These are phyloP conservation scores for Microtus ochrogaster DNA, from an alignment of 2,113 vertebrate genomes.

Conservation along the genomic window DNA sequence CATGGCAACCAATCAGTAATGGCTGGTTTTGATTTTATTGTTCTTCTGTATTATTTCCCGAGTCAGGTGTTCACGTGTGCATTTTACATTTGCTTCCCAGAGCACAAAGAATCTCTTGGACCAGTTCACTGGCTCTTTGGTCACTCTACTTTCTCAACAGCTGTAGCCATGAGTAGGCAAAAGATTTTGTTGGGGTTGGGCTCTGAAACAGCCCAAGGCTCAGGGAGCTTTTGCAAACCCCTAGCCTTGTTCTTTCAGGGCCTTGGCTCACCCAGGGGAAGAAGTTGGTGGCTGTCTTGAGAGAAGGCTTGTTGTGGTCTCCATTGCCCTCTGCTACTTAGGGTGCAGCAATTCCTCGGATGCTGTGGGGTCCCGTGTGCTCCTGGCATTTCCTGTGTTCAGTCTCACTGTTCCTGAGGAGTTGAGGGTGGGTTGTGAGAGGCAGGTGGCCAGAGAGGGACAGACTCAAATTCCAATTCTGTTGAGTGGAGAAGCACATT, in stretches of 20 bases:
- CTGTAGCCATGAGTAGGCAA: not conserved
- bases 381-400: not conserved
- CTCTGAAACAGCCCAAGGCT: not conserved
- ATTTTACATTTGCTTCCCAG: not conserved
- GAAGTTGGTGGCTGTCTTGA: too few species aligned
- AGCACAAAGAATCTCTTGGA: not conserved
- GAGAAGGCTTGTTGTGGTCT: not conserved
- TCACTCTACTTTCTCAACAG: not conserved
- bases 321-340: rapidly evolving
- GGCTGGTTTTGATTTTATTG: not conserved
- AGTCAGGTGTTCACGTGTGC: not conserved
- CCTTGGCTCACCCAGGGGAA: not conserved
- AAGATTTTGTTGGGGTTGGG: not conserved
- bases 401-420: not conserved
- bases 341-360: not conserved
- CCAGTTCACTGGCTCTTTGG: not conserved
- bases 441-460: not conserved
- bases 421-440: not conserved
- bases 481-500: not conserved
- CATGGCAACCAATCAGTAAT: not conserved
- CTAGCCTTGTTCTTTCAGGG: not conserved
- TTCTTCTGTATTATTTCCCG: not conserved
- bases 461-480: not conserved
- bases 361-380: not conserved
- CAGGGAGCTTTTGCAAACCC: not conserved